Conservation (phyloP, 2,888 invertebrate species). For the Ypsolopha scabrella region DNA sequence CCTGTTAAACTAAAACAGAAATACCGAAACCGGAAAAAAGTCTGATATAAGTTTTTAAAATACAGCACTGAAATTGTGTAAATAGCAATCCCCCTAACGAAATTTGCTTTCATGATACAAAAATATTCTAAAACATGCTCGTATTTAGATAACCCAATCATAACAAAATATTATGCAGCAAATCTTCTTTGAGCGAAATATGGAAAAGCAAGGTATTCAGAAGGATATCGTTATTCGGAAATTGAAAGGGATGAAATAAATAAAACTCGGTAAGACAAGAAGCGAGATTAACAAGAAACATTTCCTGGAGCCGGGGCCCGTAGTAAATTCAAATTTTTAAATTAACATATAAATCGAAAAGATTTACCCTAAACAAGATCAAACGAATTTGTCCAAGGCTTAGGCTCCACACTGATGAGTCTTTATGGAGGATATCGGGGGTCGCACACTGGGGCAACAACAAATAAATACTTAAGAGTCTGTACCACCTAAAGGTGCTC, state of each 20-base stretch:
- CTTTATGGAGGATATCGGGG: constrained; percentile 38
- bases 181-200: background rate
- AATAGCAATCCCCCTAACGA: too few species aligned
- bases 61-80: too few species aligned
- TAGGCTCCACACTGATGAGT: constrained; percentile 44
- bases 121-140: too few species aligned
- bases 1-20: too few species aligned
- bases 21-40: too few species aligned
- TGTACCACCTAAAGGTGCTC: too few species aligned
- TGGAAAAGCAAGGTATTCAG: background rate
- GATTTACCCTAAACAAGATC: constrained; percentile 66
- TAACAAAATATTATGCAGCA: background rate
- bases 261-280: constrained; percentile 27
- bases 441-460: constrained; percentile 12
- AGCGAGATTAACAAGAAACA: constrained; percentile 47
- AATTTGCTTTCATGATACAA: too few species aligned
- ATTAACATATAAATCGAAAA: constrained; percentile 69
- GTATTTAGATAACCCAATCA: background rate
- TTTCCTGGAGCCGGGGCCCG: constrained; percentile 33
- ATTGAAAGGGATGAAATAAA: constrained; percentile 29
- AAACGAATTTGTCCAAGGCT: constrained; percentile 61
- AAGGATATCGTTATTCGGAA: constrained; percentile 13
- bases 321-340: constrained; percentile 60
- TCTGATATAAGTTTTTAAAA: too few species aligned
- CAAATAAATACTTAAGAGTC: too few species aligned